Evolutionary conservation across 1,140 invertebrate genomes (phyloP), one percentile per base, ranked within the genome.

Genomic region (Lepidostoma basale): DNA sequence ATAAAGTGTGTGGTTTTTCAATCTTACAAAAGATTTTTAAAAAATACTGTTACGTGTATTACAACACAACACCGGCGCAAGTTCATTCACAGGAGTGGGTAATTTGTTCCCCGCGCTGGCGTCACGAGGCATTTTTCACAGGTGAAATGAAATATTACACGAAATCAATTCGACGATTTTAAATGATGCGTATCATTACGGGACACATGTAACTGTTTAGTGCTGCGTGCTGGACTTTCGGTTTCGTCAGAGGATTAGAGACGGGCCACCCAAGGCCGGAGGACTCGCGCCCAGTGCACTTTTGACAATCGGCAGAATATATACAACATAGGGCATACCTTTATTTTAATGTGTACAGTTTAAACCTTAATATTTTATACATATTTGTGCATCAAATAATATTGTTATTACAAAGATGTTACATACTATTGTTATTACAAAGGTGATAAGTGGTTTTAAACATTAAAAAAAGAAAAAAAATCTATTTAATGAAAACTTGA

Each of bases 191-290:
- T 20, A 10, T 56, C 28, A 33, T 56, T 33, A 16, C 52, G 52
- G 52, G 52, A 56, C 52, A 56, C 28, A n/a, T 28, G 16, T 56
- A 56, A 56, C 52, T 20, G 52, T 56, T 33, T 10, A 18, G 5
- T 18, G 52, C 28, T 8, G 52, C 52, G 26, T 33, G 52, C 14
- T 56, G 23, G 47, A 68, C 67, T 68, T 62, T 68, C 67, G 58
- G 58, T 68, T 68, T 68, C 67, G 45, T 52, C 67, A 52, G 58
- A 67, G 67, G 66, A 60, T 67, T 67, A 67, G 40, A 67, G 45
- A 66, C 42, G 62, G 52, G 26, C 25, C 25, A 30, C 39, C 20
- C 39, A 28, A 62, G 40, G 39, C 23, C 39, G 39, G 33, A 20
- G 30, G 26, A n/a, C n/a, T n/a, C n/a, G 30, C 14, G 56, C 33